Conservation (phyloP, 2,888 invertebrate genomes). For the Gastracanthus pulcherrimus region DNA sequence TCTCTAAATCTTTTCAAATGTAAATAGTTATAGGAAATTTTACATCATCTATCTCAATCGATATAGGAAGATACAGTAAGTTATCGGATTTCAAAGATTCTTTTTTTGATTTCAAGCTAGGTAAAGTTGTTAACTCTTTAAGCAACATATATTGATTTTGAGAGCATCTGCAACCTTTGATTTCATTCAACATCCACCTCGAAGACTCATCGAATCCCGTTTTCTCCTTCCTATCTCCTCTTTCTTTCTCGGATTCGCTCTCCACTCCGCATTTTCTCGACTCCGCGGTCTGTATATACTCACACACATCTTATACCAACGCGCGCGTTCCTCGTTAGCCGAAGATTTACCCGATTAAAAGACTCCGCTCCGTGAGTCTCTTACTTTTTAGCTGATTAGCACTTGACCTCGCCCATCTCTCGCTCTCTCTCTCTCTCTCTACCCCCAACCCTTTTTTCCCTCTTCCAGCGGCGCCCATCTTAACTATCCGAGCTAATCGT, state of each 20-base stretch:
- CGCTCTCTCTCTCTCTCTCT: no score
- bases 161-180: no score
- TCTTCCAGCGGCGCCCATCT: constrained; percentile 25
- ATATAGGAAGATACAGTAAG: no score
- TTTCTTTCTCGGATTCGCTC: constrained; percentile 36
- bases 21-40: no score
- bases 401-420: constrained; percentile 55
- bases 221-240: constrained; percentile 1
- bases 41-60: no score
- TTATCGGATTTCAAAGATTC: no score
- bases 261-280: constrained; percentile 20
- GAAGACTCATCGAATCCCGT: neutral
- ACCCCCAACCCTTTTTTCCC: neutral
- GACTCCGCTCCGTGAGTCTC: constrained; percentile 24
- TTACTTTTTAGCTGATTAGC: constrained; percentile 50
- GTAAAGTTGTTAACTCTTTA: no score
- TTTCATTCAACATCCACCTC: no score
- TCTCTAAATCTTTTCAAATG: no score
- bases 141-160: no score
- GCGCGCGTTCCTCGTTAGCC: constrained; percentile 50
- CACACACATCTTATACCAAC: neutral
- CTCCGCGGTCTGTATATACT: neutral
- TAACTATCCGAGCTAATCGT: constrained; percentile 56
- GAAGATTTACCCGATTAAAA: constrained; percentile 50
- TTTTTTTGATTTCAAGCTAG: no score